phyloP scores from a whole-genome alignment of 2,113 vertebrate species.

The Phyllopteryx taeniolatus region DNA sequence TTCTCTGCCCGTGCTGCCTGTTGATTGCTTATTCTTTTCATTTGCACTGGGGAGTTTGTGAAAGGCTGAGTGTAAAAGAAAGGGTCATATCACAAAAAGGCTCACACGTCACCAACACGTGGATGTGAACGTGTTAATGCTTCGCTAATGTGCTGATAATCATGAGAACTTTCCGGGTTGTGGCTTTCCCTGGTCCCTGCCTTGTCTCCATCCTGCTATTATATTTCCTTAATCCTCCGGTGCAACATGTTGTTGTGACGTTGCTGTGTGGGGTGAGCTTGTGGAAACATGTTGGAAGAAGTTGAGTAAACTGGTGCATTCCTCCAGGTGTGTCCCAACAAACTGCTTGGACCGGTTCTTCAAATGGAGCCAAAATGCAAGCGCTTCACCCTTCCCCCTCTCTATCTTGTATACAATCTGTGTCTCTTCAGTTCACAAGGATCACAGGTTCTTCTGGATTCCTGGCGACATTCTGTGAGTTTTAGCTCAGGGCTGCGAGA shows the following conservation, averaged over 20 bases:
- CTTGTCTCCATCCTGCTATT: background rate
- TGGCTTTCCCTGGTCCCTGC: background rate
- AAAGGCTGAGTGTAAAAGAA: background rate
- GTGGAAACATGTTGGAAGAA: slow-evolving; percentile 34
- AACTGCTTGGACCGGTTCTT: slow-evolving; percentile 50
- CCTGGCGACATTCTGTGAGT: slow-evolving; percentile 9
- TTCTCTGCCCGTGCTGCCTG: background rate
- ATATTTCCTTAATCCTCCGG: slow-evolving; percentile 22
- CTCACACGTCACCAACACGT: background rate
- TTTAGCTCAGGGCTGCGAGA: slow-evolving; percentile 17
- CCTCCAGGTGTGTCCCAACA: slow-evolving; percentile 34
- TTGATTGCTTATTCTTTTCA: slow-evolving; percentile 5
- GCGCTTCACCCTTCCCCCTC: background rate
- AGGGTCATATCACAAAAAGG: background rate
- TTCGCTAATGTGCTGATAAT: background rate
- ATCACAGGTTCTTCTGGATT: background rate
- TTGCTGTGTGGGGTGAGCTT: background rate
- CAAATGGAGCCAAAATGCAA: background rate
- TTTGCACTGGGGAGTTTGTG: background rate
- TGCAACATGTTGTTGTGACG: background rate
- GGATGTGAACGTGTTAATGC: background rate
- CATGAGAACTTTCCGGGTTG: background rate
- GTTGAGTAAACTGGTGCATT: slow-evolving; percentile 34
- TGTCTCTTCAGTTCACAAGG: background rate
- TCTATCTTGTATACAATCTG: background rate